Conservation (phyloP, 2,113 vertebrate species). For the Lepus timidus region DNA sequence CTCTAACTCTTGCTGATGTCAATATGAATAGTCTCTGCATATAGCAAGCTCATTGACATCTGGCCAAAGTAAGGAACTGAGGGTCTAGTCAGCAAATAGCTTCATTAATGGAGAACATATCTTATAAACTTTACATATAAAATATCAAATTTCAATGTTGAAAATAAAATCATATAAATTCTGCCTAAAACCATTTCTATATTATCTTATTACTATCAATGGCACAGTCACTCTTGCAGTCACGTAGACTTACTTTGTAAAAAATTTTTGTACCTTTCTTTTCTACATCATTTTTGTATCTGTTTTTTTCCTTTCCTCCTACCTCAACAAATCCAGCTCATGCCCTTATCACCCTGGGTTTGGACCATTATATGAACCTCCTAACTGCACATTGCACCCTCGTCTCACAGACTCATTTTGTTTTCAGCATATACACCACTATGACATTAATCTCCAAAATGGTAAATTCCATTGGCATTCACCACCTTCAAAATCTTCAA, state of each 20-base stretch:
- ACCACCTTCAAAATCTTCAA: not conserved
- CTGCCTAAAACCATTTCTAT: not conserved
- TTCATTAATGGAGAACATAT: not conserved
- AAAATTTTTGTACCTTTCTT: not conserved
- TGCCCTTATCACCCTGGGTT: not conserved
- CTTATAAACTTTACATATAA: not conserved
- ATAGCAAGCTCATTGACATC: conserved; percentile 27
- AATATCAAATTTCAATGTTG: not conserved
- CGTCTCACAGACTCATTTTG: not conserved
- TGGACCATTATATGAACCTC: not conserved
- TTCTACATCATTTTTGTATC: not conserved
- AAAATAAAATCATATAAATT: not conserved
- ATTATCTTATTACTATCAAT: not conserved
- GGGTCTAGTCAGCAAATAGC: not conserved
- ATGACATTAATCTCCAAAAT: not conserved
- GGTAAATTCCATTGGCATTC: not conserved
- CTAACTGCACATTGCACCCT: not conserved
- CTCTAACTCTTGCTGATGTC: not conserved
- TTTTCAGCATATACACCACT: not conserved
- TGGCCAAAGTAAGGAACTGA: conserved; percentile 9
- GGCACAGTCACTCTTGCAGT: not conserved
- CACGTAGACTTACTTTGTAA: not conserved
- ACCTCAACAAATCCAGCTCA: not conserved
- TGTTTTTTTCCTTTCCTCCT: conserved; percentile 9
- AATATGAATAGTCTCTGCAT: conserved; percentile 5